A percentile compares a stretch with the other conserved stretches of the same genome.
Conservation (phyloP, 2,888 invertebrate species). For the Rhaphigaster nebulosa region DNA sequence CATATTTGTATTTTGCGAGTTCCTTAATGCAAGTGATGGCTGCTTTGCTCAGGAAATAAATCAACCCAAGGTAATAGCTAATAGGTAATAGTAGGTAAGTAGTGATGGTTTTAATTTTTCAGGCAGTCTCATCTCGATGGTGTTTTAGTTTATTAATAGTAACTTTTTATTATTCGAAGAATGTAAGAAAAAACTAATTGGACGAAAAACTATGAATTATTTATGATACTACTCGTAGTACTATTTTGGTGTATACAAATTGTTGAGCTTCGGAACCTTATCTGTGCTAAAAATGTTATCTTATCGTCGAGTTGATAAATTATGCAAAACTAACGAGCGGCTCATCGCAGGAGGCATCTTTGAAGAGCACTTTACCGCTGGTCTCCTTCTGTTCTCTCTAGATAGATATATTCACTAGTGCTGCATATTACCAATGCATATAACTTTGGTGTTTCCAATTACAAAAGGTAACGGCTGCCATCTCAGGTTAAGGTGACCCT, state of each 20-base stretch:
- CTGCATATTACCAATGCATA: neutral
- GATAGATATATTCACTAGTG: neutral
- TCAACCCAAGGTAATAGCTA: no score
- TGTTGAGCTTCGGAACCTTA: neutral
- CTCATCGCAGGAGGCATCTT: neutral
- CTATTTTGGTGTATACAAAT: neutral
- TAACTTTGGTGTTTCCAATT: neutral
- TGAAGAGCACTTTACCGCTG: neutral
- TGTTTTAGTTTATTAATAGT: no score
- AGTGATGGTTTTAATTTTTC: no score
- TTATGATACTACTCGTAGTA: neutral
- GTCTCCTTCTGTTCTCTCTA: neutral
- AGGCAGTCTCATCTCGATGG: no score
- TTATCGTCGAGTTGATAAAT: neutral
- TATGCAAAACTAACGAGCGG: neutral
- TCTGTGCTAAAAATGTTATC: neutral
- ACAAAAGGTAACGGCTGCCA: neutral
- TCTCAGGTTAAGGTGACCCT: neutral
- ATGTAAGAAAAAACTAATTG: neutral
- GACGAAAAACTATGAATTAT: neutral
- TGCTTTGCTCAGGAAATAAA: no score
- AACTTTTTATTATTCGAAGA: no score
- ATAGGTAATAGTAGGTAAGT: no score
- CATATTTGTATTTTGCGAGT: no score
- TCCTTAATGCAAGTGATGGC: no score